Evolutionary conservation across 1,140 invertebrate genomes (phyloP).

Genomic region (Atta cephalotes): DNA sequence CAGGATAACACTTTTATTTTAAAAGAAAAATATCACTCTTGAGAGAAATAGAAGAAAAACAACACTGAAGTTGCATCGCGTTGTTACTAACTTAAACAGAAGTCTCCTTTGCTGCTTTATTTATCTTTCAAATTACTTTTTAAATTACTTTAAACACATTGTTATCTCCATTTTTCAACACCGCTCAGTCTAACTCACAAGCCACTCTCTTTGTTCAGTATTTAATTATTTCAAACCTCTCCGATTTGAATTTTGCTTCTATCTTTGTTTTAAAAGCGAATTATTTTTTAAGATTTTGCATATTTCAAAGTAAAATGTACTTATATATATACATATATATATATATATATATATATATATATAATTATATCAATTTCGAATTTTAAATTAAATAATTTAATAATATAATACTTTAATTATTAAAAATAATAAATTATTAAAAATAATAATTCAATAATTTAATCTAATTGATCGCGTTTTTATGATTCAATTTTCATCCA

Average conservation of each 20-base stretch:
- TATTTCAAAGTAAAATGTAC: neutral
- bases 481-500: neutral
- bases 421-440: too few species aligned
- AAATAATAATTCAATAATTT: neutral
- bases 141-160: constrained; percentile 33
- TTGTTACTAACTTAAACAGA: constrained; percentile 3
- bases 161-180: neutral
- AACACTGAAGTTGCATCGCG: constrained; percentile 35
- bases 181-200: neutral
- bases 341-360: neutral
- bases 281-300: neutral
- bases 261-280: neutral
- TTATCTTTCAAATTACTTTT: constrained; percentile 32
- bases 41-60: neutral
- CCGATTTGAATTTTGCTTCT: neutral
- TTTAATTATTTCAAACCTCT: neutral
- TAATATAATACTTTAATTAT: neutral
- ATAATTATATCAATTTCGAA: neutral
- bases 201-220: neutral
- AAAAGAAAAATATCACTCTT: neutral
- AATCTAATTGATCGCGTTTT: neutral
- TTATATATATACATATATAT: neutral
- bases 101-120: constrained; percentile 12
- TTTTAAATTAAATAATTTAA: neutral
- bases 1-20: neutral